phyloP scores from a whole-genome alignment of 2,888 invertebrate species.

The Neoitamus cyanurus region DNA sequence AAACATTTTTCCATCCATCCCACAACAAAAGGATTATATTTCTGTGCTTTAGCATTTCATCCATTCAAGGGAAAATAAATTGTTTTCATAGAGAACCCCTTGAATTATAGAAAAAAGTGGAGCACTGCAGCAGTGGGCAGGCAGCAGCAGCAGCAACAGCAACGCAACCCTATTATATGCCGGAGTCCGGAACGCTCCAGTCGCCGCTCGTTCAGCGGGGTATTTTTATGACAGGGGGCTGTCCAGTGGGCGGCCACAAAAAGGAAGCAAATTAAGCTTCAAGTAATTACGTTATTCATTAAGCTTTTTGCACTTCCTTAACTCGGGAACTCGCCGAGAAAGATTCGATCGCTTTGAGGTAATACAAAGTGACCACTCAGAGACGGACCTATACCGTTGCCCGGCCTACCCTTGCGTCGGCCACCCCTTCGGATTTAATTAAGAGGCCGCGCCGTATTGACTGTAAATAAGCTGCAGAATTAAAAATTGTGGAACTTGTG shows the following conservation, averaged over 20 bases:
- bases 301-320: conserved; percentile 31
- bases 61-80: conserved; percentile 48
- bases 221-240: conserved; percentile 33
- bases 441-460: background rate
- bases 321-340: conserved; percentile 9
- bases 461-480: background rate
- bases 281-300: conserved; percentile 43
- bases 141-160: conserved; percentile 24
- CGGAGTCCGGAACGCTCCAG: background rate
- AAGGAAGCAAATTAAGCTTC: conserved; percentile 42
- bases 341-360: conserved; percentile 34
- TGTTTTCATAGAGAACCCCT: conserved; percentile 49
- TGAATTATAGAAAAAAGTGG: conserved; percentile 46
- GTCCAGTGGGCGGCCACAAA: conserved; percentile 39
- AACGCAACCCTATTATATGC: conserved; percentile 26
- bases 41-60: conserved; percentile 44
- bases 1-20: conserved; percentile 40
- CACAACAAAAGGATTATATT: conserved; percentile 51
- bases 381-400: background rate
- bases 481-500: conserved; percentile 25
- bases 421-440: conserved; percentile 21
- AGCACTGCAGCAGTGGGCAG: conserved; percentile 16
- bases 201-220: background rate
- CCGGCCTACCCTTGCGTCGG: background rate
- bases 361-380: conserved; percentile 44